A percentile compares a stretch with the other conserved stretches of the same genome.
These are phyloP conservation scores for Augiades crinisus DNA, from an alignment of 2,888 invertebrate species.

Conservation along the genomic window DNA sequence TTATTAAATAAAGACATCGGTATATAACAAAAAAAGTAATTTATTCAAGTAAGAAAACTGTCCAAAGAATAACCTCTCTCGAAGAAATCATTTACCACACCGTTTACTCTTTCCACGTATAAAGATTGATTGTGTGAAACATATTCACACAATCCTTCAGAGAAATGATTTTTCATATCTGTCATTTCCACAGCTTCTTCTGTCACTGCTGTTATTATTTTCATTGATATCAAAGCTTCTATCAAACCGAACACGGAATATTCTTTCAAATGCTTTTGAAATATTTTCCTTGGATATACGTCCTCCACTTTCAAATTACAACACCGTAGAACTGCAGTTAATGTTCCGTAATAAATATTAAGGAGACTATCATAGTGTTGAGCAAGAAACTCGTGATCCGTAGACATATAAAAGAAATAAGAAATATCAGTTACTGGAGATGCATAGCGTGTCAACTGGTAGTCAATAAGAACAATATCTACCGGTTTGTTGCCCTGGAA, in stretches of 20 bases:
- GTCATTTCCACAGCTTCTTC: slow-evolving; percentile 61
- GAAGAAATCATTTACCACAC: slow-evolving; percentile 58
- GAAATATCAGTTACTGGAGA: slow-evolving; percentile 61
- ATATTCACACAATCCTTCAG: slow-evolving; percentile 41
- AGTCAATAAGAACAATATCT: slow-evolving; percentile 56
- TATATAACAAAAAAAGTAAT: no score
- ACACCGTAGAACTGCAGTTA: slow-evolving; percentile 54
- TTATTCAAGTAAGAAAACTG: no score
- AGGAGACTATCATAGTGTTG: slow-evolving; percentile 50
- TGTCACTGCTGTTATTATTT: slow-evolving; percentile 60
- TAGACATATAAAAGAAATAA: slow-evolving; percentile 60
- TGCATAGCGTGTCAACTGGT: slow-evolving; percentile 53
- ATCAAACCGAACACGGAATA: slow-evolving; percentile 61
- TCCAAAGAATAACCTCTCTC: slow-evolving; percentile 50
- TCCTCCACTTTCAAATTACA: slow-evolving; percentile 50
- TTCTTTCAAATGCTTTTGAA: slow-evolving; percentile 49
- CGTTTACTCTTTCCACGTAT: slow-evolving; percentile 58
- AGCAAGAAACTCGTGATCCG: slow-evolving; percentile 48
- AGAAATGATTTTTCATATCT: slow-evolving; percentile 52
- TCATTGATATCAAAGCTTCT: slow-evolving; percentile 65
- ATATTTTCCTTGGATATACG: slow-evolving; percentile 51
- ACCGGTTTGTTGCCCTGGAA: slow-evolving; percentile 56
- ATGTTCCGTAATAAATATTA: slow-evolving; percentile 56
- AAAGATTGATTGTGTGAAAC: slow-evolving; percentile 42
- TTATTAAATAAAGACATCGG: no score